Conservation (phyloP, 2,888 invertebrate genomes). For the Strigamia maritima region DNA sequence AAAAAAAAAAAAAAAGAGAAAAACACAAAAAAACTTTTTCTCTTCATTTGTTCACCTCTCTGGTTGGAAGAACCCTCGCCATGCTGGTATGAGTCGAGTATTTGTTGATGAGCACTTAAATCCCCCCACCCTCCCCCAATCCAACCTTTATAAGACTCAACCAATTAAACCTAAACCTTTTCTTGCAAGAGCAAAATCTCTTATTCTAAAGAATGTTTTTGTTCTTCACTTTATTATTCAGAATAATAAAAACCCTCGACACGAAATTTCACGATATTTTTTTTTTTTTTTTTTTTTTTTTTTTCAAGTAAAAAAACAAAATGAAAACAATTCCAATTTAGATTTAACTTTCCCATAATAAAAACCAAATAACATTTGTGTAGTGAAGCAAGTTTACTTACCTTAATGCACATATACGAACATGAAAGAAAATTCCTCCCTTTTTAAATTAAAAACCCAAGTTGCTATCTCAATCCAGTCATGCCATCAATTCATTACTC, state of each 20-base stretch:
- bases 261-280: neutral
- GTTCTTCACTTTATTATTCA: constrained; percentile 7
- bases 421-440: neutral
- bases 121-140: too few relatives aligned
- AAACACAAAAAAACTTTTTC: neutral
- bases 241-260: neutral
- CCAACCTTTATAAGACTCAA: neutral
- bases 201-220: neutral
- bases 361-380: too few relatives aligned
- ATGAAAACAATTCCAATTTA: neutral
- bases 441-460: neutral
- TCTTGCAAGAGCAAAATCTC: neutral
- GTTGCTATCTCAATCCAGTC: neutral
- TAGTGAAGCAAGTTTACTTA: too few relatives aligned
- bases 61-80: neutral
- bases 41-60: neutral
- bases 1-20: neutral
- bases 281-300: too few relatives aligned
- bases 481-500: constrained; percentile 27
- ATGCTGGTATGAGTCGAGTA: constrained; percentile 1
- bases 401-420: too few relatives aligned
- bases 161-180: constrained; percentile 31
- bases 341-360: neutral
- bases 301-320: too few relatives aligned
- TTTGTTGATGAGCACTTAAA: constrained; percentile 19